Evolutionary conservation across 2,113 vertebrate species (phyloP).

Genomic region (Bungarus multicinctus): DNA sequence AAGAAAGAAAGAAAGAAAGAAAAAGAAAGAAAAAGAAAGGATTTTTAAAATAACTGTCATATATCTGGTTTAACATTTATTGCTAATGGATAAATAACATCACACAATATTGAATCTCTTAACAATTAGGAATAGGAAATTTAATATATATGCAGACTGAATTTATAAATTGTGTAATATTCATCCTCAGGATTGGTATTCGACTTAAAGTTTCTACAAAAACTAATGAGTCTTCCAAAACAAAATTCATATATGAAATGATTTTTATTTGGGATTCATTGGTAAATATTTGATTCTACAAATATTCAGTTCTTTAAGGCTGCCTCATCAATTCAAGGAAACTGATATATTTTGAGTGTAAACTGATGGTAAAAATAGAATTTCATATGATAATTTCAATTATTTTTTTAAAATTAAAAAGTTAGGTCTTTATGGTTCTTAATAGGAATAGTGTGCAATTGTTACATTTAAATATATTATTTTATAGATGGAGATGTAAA

Average conservation of each 20-base stretch:
- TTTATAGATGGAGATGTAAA: background rate
- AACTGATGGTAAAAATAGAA: background rate
- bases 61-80: background rate
- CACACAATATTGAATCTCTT: background rate
- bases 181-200: background rate
- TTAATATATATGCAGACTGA: background rate
- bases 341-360: background rate
- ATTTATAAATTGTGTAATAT: background rate
- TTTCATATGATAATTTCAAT: background rate
- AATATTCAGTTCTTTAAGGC: background rate
- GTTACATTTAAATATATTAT: background rate
- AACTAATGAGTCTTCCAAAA: background rate
- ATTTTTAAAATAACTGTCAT: background rate
- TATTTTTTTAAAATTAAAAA: background rate
- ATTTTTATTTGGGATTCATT: background rate
- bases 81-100: background rate
- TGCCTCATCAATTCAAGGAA: background rate
- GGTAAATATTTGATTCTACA: background rate
- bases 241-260: background rate
- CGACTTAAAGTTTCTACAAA: background rate
- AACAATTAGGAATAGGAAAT: background rate
- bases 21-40: conserved; percentile 30
- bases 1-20: conserved; percentile 33
- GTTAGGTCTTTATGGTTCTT: background rate
- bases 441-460: background rate